Conservation (phyloP, 2,888 invertebrate genomes). For the Hirtodrosophila duncani region DNA sequence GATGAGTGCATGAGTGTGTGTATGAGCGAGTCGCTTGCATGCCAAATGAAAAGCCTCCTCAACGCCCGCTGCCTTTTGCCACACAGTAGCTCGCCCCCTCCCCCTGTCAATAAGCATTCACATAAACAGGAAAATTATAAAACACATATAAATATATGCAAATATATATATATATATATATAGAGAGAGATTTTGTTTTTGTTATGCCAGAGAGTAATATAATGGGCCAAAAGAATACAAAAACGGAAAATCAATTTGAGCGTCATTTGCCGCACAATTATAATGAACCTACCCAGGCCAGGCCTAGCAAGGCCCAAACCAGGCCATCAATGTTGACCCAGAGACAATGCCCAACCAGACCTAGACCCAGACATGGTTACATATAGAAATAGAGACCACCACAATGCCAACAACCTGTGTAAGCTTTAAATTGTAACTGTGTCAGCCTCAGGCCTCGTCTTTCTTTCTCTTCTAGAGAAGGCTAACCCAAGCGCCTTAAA, state of each 20-base stretch:
- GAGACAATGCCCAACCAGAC: no score
- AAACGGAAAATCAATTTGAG: slow-evolving; percentile 62
- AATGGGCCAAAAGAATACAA: slow-evolving; percentile 39
- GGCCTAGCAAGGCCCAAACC: no score
- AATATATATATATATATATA: slow-evolving; percentile 3
- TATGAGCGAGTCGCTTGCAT: slow-evolving; percentile 22
- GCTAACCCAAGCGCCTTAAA: no score
- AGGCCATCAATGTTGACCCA: no score
- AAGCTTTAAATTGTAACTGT: slow-evolving; percentile 14
- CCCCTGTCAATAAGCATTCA: slow-evolving; percentile 26
- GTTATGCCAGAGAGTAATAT: no score
- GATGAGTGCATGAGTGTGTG: not conserved
- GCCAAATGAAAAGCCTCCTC: slow-evolving; percentile 34
- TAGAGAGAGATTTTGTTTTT: no score
- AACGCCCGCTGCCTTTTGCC: not conserved
- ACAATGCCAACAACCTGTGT: no score
- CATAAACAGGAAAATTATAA: slow-evolving; percentile 16
- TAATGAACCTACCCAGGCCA: no score
- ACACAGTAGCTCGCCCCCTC: not conserved
- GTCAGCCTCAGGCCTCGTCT: no score
- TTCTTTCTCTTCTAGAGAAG: no score
- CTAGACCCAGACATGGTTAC: no score
- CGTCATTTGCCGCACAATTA: slow-evolving; percentile 46
- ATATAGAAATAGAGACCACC: no score
- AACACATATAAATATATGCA: slow-evolving; percentile 8